These are phyloP conservation scores for Aromia moschata DNA, from an alignment of 2,888 invertebrate species.

Conservation along the genomic window DNA sequence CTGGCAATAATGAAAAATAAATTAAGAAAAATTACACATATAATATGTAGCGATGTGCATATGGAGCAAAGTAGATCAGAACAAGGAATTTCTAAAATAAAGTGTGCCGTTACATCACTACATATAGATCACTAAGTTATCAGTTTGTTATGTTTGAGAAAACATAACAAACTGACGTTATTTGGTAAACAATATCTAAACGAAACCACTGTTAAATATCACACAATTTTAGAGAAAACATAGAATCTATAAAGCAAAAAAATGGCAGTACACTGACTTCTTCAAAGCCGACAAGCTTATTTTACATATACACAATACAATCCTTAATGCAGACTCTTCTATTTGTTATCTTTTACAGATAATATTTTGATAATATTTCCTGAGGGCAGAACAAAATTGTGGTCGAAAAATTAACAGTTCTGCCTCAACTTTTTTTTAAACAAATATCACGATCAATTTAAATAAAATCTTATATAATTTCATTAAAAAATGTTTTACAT, in stretches of 20 bases:
- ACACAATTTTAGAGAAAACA: not conserved
- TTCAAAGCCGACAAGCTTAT: conserved; percentile 19
- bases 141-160: not conserved
- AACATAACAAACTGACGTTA: too few species aligned
- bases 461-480: too few species aligned
- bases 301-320: conserved; percentile 21
- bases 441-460: too few species aligned
- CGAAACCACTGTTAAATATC: not conserved
- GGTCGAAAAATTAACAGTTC: too few species aligned
- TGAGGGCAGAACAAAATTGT: too few species aligned
- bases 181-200: not conserved
- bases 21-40: conserved; percentile 30
- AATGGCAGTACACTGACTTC: conserved; percentile 16
- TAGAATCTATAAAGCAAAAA: not conserved
- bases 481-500: too few species aligned
- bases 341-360: too few species aligned
- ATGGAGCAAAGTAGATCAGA: conserved; percentile 40
- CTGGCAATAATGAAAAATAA: conserved; percentile 43
- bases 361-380: too few species aligned
- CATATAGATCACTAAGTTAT: not conserved
- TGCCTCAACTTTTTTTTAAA: too few species aligned
- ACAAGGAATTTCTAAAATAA: conserved; percentile 5
- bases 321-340: conserved; percentile 16
- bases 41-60: not conserved
- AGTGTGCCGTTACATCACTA: not conserved